These are phyloP conservation scores for Melanotus villosus DNA, from an alignment of 2,888 invertebrate genomes.

Conservation along the genomic window DNA sequence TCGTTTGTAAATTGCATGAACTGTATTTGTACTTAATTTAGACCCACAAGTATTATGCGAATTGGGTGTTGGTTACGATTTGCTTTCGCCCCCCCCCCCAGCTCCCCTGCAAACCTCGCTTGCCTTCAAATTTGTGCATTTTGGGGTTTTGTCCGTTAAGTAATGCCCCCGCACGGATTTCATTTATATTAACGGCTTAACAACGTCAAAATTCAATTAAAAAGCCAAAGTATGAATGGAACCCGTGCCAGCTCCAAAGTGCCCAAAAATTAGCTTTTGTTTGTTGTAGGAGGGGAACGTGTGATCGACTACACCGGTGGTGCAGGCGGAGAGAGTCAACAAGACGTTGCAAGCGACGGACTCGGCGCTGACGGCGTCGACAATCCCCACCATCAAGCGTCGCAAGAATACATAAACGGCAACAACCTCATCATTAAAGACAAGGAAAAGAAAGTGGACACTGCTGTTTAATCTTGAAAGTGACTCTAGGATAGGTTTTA, in stretches of 20 bases:
- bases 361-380: constrained; percentile 65
- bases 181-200: background rate
- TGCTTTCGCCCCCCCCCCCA: background rate
- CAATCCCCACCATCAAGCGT: constrained; percentile 71
- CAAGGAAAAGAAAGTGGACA: constrained; percentile 73
- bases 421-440: constrained; percentile 71
- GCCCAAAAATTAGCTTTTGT: constrained; percentile 60
- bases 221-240: background rate
- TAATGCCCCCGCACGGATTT: background rate
- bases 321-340: constrained; percentile 52
- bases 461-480: constrained; percentile 69
- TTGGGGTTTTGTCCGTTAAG: constrained; percentile 12
- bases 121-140: constrained; percentile 39
- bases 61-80: constrained; percentile 29
- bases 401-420: constrained; percentile 74
- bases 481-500: constrained; percentile 33
- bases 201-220: no score
- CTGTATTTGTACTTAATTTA: background rate
- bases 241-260: constrained; percentile 9
- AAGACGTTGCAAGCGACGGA: constrained; percentile 45
- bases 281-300: constrained; percentile 68
- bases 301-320: constrained; percentile 67
- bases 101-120: constrained; percentile 11
- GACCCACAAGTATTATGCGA: background rate
- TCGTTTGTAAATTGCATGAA: constrained; percentile 2